phyloP scores from a whole-genome alignment of 1,140 invertebrate species.

The Drosophila bipectinata region DNA sequence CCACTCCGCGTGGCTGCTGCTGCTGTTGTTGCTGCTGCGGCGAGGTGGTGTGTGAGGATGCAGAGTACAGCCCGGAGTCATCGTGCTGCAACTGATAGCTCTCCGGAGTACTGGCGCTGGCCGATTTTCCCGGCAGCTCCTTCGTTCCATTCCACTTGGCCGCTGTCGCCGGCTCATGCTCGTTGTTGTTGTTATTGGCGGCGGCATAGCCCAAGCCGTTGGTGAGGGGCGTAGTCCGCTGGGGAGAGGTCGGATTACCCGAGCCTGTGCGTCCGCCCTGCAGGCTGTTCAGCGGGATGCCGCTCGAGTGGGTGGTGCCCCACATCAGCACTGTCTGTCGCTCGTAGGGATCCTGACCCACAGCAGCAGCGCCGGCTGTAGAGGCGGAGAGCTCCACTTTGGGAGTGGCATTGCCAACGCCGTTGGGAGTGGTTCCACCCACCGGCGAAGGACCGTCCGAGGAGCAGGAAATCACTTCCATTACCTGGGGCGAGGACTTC shows the following conservation, averaged over 20 bases:
- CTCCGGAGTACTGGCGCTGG: conserved; percentile 67
- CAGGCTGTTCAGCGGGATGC: conserved; percentile 63
- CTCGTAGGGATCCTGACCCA: conserved; percentile 84
- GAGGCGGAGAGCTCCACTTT: conserved; percentile 80
- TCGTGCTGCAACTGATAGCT: conserved; percentile 78
- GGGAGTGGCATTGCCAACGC: conserved; percentile 80
- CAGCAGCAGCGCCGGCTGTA: conserved; percentile 5
- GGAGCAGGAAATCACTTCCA: conserved; percentile 83
- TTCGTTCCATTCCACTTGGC: conserved; percentile 79
- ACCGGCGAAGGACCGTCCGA: conserved; percentile 80
- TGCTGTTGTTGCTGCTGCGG: conserved; percentile 72
- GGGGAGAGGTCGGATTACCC: conserved; percentile 73
- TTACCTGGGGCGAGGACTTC: conserved; percentile 82
- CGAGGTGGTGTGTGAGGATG: conserved; percentile 79
- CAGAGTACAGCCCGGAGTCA: conserved; percentile 79
- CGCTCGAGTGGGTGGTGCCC: conserved; percentile 86
- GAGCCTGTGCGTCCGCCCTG: conserved; percentile 57
- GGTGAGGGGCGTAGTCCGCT: conserved; percentile 64
- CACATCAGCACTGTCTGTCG: conserved; percentile 95
- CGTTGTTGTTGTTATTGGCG: conserved; percentile 66
- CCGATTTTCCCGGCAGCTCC: conserved; percentile 60
- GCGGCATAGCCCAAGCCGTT: conserved; percentile 68
- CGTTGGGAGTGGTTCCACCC: conserved; percentile 53
- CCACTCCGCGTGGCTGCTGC: conserved; percentile 60
- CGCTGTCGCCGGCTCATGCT: conserved; percentile 49